Evolutionary conservation across 1,140 invertebrate genomes (phyloP).

Genomic region (Palaemon carinicauda): DNA sequence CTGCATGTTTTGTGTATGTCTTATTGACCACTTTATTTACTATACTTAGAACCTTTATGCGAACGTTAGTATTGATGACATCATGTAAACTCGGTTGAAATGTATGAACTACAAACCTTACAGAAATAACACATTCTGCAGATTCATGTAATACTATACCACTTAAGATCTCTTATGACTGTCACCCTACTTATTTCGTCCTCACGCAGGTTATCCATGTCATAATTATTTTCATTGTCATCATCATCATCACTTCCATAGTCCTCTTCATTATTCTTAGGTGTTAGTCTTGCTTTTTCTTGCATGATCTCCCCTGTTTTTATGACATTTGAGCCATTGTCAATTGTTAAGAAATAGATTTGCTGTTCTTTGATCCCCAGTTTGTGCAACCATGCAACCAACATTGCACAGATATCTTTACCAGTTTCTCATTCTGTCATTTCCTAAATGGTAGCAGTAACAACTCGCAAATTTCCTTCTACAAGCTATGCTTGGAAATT

Average conservation of each 20-base stretch:
- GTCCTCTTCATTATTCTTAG: no score
- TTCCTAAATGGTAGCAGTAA: neutral
- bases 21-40: neutral
- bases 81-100: neutral
- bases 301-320: neutral
- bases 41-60: neutral
- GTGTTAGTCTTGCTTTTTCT: no score
- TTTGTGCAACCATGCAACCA: neutral
- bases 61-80: neutral
- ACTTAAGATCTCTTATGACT: neutral
- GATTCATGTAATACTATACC: neutral
- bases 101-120: neutral
- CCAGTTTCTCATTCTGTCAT: neutral
- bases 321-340: slow-evolving; percentile 1
- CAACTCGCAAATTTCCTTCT: neutral
- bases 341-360: neutral
- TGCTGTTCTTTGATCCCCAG: neutral
- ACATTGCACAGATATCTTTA: neutral
- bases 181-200: no score
- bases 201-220: neutral
- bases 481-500: neutral
- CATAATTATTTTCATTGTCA: neutral
- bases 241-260: slow-evolving; percentile 11
- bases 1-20: no score
- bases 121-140: neutral